Conservation (phyloP, 2,888 invertebrate species). For the Dexiosoma caninum region DNA sequence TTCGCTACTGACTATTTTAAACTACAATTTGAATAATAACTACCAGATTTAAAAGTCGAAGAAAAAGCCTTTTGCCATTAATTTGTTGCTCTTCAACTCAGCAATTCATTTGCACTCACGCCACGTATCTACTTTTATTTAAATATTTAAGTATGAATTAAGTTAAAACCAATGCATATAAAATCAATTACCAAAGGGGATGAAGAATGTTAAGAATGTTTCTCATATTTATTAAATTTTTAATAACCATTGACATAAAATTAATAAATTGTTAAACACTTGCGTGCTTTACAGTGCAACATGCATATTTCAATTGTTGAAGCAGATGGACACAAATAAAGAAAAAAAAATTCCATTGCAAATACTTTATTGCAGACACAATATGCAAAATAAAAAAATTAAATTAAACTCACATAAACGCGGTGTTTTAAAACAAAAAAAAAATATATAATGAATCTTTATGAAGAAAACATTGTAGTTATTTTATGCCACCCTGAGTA, state of each 20-base stretch:
- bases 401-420: no score
- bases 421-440: no score
- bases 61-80: background rate
- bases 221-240: slow-evolving; percentile 42
- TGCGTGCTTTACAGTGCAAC: background rate
- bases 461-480: no score
- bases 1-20: no score
- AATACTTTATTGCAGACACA: background rate
- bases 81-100: no score
- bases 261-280: slow-evolving; percentile 25
- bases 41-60: no score
- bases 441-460: no score
- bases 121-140: background rate
- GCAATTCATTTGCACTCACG: background rate
- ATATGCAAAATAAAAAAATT: background rate
- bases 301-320: background rate
- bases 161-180: slow-evolving; percentile 11
- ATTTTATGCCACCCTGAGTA: no score
- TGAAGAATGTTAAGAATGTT: slow-evolving; percentile 27
- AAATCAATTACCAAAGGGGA: slow-evolving; percentile 27
- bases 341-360: no score
- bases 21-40: no score
- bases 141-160: background rate
- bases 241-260: slow-evolving; percentile 37
- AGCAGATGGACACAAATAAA: background rate